Evolutionary conservation across 2,113 vertebrate genomes (phyloP).

Genomic region (Poeciliopsis occidentalis): DNA sequence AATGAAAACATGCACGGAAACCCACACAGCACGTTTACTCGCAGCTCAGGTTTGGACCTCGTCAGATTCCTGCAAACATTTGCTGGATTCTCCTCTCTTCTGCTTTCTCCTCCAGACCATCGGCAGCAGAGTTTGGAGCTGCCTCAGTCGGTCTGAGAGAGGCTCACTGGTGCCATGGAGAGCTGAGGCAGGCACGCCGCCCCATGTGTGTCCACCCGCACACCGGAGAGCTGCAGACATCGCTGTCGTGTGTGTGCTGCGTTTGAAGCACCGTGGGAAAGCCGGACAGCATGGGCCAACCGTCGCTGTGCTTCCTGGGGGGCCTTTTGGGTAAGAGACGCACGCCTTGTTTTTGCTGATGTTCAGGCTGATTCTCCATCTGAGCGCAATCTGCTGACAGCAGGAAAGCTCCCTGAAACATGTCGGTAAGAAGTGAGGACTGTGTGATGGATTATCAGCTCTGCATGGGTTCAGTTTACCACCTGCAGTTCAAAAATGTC

Average conservation of each 20-base stretch:
- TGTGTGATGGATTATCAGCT: background rate
- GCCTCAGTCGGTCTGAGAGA: background rate
- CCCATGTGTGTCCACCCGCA: constrained; percentile 16
- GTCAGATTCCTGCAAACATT: no score
- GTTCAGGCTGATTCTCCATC: background rate
- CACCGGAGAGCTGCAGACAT: constrained; percentile 26
- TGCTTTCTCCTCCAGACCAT: constrained; percentile 38
- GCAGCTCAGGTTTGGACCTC: no score
- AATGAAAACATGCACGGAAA: no score
- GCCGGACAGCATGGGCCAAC: constrained; percentile 59
- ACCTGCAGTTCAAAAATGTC: background rate
- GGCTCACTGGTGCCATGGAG: constrained; percentile 31
- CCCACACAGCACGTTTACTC: no score
- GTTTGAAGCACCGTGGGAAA: constrained; percentile 43
- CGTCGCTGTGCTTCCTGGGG: constrained; percentile 63
- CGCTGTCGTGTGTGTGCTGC: constrained; percentile 24
- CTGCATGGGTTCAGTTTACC: background rate
- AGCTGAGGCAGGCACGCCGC: constrained; percentile 13
- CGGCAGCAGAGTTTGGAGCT: background rate
- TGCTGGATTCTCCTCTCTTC: no score
- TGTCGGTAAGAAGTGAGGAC: background rate
- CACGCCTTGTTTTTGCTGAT: background rate
- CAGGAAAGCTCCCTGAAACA: background rate
- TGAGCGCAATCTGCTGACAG: background rate
- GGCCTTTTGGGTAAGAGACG: constrained; percentile 58